phyloP scores from a whole-genome alignment of 2,888 invertebrate genomes.

The Tenthredo mesomela region DNA sequence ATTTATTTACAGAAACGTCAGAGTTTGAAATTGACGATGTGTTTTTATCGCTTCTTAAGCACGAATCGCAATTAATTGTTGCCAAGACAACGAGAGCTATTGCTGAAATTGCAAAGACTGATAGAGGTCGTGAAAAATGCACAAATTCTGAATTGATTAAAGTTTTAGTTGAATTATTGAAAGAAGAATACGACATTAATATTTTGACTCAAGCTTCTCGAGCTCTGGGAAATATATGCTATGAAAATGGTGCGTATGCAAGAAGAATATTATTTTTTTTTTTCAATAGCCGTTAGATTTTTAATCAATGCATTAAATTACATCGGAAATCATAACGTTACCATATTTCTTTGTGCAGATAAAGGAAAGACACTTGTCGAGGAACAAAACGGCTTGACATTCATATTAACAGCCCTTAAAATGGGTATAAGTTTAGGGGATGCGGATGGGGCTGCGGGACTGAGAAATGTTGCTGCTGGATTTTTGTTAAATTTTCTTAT shows the following conservation, averaged over 20 bases:
- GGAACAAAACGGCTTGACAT: conserved; percentile 79
- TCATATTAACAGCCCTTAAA: conserved; percentile 69
- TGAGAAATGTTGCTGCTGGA: conserved; percentile 86
- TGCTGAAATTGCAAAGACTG: conserved; percentile 91
- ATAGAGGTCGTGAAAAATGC: conserved; percentile 86
- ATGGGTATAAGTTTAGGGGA: conserved; percentile 63
- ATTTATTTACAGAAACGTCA: conserved; percentile 62
- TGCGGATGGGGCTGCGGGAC: conserved; percentile 72
- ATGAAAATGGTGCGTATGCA: conserved; percentile 88
- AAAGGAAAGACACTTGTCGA: conserved; percentile 71
- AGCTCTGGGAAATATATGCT: conserved; percentile 93
- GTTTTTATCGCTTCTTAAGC: conserved; percentile 66
- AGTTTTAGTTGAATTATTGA: conserved; percentile 81
- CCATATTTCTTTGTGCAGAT: conserved; percentile 63
- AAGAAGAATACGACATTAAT: conserved; percentile 77
- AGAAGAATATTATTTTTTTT: conserved; percentile 72
- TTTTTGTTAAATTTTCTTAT: conserved; percentile 89
- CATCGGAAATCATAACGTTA: conserved; percentile 9
- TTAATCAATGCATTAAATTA: conserved; percentile 31
- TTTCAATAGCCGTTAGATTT: background rate
- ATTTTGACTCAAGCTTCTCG: conserved; percentile 88
- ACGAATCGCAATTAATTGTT: conserved; percentile 67
- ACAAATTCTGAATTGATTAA: conserved; percentile 82
- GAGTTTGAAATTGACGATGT: conserved; percentile 67
- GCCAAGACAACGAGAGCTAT: conserved; percentile 84